Evolutionary conservation across 2,797 vertebrate genomes (phyloP), one percentile per base, ranked within the genome.

Genomic region (Gambelia wislizenii): DNA sequence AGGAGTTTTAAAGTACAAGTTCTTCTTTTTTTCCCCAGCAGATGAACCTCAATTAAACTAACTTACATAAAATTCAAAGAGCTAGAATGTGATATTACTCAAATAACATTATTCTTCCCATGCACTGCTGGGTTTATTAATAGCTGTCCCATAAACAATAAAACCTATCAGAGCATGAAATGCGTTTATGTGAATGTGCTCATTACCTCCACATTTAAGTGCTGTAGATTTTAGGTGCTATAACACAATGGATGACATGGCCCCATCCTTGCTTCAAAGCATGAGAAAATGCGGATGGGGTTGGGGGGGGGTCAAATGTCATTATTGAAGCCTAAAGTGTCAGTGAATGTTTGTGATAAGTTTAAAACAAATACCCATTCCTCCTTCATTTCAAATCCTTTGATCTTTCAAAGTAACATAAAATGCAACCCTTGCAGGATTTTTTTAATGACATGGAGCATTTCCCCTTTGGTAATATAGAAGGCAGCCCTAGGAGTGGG

Each of bases 61-160:
- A 82, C 47, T 70, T 82, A 30, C 6, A 27, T 3, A 67, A 59
- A 1, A 0, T 0, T 69, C 16, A 27, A 39, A 13, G 4, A 54
- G 54, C 33, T 72, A 22, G 42, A 56, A 5, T 61, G 13, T 7
- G 61, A 59, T 2, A 3, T 4, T 87, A 2, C 70, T 85, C 75
- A 80, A 61, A 92, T 49, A 91, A 10, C 4, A 1, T 22, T 44
- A 1, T 76, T 90, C 59, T 92, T 92, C 67, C 52, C 1, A 0
- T 56, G 69, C 49, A 78, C 88, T 0, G 0, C 1, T 72, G 77
- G 7, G 6, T 79, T 92, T 85, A 70, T 88, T 86, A 92, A 56
- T 3, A 70, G 72, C 89, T 77, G 20, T 61, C 88, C 89, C 83
- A 74, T 88, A 91, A 93, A 93, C 59, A 91, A 69, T 85, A 91